Evolutionary conservation across 2,888 invertebrate genomes (phyloP).

Genomic region (Parnassius glacialis): DNA sequence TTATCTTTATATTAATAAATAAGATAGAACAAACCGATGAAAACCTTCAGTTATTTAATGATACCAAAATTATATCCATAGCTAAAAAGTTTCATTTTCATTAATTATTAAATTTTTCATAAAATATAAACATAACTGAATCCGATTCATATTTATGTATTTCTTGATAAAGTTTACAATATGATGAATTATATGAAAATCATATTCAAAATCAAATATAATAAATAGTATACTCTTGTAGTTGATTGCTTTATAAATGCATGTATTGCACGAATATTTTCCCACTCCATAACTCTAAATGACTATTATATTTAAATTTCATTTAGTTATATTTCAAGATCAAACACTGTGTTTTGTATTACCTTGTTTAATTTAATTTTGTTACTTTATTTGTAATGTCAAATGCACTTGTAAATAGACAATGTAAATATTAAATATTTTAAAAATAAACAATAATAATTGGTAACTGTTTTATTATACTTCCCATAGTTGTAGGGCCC

Average conservation of each 20-base stretch:
- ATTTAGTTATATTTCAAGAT: conserved; percentile 1
- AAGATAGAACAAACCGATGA: no score
- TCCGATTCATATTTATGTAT: no score
- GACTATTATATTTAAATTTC: conserved; percentile 21
- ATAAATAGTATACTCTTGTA: conserved; percentile 50
- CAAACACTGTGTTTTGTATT: conserved; percentile 15
- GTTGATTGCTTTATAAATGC: conserved; percentile 60
- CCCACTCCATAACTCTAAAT: conserved; percentile 33
- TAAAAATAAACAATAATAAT: conserved; percentile 64
- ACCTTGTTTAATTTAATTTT: conserved; percentile 40
- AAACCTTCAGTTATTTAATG: no score
- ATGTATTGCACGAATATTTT: conserved; percentile 57
- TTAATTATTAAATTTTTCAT: no score
- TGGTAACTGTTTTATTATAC: conserved; percentile 64
- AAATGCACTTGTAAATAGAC: conserved; percentile 62
- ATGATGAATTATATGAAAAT: no score
- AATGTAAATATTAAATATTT: conserved; percentile 63
- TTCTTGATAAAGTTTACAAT: no score
- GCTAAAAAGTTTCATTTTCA: no score
- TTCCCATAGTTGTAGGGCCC: conserved; percentile 32
- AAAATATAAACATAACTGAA: no score
- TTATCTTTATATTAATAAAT: no score
- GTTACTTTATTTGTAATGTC: conserved; percentile 41
- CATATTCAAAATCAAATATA: conserved; percentile 17
- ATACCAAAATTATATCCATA: no score